Conservation (phyloP, 1,140 invertebrate species). For the Zaprionus lachaisei region DNA sequence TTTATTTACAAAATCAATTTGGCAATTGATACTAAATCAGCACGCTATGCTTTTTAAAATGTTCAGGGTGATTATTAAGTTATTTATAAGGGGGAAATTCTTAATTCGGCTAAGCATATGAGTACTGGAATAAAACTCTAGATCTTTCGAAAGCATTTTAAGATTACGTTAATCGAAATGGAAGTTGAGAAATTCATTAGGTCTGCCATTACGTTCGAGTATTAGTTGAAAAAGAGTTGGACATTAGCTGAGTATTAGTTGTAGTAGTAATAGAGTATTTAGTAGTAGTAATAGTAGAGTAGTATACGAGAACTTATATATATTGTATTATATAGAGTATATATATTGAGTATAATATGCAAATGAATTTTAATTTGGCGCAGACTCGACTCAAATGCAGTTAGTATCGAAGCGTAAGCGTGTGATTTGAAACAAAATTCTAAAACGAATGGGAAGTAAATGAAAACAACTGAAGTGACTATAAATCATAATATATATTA, state of each 20-base stretch:
- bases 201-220: slow-evolving; percentile 34
- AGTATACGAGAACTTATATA: slow-evolving; percentile 35
- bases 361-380: slow-evolving; percentile 51
- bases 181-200: slow-evolving; percentile 19
- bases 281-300: slow-evolving; percentile 29
- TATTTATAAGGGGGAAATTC: slow-evolving; percentile 6
- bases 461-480: slow-evolving; percentile 17
- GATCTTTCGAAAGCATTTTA: slow-evolving; percentile 36
- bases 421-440: slow-evolving; percentile 54
- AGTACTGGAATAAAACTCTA: slow-evolving; percentile 31
- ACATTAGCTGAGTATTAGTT: slow-evolving; percentile 30
- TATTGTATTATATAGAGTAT: slow-evolving; percentile 9
- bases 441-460: slow-evolving; percentile 33
- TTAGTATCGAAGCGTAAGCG: slow-evolving; percentile 77
- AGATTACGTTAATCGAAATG: slow-evolving; percentile 42
- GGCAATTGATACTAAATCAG: slow-evolving; percentile 57
- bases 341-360: slow-evolving; percentile 49
- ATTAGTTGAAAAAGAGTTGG: slow-evolving; percentile 41
- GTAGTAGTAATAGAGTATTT: slow-evolving; percentile 32
- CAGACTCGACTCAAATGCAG: slow-evolving; percentile 71
- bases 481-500: slow-evolving; percentile 1
- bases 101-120: slow-evolving; percentile 35
- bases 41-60: slow-evolving; percentile 62
- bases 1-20: slow-evolving; percentile 36
- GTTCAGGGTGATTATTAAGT: slow-evolving; percentile 18